Conservation (phyloP, 1,140 invertebrate genomes). For the Manduca sexta region DNA sequence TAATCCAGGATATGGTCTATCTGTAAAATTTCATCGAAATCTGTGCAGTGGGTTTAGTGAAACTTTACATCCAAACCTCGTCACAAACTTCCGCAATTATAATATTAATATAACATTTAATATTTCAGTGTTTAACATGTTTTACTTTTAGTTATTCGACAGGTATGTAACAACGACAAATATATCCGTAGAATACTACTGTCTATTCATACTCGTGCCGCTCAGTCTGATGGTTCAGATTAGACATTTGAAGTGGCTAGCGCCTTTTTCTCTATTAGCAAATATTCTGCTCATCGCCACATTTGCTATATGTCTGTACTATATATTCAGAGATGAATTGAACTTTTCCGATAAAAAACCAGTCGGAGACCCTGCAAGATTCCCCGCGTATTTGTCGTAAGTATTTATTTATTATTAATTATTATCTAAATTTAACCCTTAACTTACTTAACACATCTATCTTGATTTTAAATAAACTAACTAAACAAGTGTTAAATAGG, state of each 20-base stretch:
- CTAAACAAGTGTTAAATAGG: no score
- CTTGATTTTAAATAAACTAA: no score
- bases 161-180: slow-evolving; percentile 44
- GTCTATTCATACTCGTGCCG: slow-evolving; percentile 76
- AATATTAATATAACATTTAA: no score
- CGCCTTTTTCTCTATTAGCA: slow-evolving; percentile 82
- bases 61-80: no score
- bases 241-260: slow-evolving; percentile 81
- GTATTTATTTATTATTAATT: slow-evolving; percentile 27
- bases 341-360: slow-evolving; percentile 67
- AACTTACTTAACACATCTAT: no score
- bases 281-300: slow-evolving; percentile 80
- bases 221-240: slow-evolving; percentile 78
- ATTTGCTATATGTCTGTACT: slow-evolving; percentile 82
- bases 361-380: slow-evolving; percentile 35
- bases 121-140: no score
- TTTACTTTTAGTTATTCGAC: slow-evolving; percentile 65
- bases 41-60: no score
- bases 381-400: slow-evolving; percentile 61
- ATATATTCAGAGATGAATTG: slow-evolving; percentile 76
- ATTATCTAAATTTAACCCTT: not conserved
- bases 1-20: no score
- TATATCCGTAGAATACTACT: slow-evolving; percentile 72
- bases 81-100: no score
- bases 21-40: no score